A percentile compares a stretch with the other conserved stretches of the same genome.
Conservation (phyloP, 2,888 invertebrate genomes). For the Philonicus albiceps region DNA sequence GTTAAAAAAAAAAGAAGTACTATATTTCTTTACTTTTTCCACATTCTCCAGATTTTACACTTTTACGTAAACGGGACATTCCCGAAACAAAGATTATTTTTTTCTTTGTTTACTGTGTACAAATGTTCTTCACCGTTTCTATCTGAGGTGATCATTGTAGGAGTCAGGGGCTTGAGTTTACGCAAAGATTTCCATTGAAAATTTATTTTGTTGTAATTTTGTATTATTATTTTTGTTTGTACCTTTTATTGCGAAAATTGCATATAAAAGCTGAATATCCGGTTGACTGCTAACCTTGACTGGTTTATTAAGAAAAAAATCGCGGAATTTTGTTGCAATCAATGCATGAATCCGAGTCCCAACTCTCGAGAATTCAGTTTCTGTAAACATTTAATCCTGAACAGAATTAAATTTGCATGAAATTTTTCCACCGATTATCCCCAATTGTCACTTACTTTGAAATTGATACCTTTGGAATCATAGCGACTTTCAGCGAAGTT, state of each 20-base stretch:
- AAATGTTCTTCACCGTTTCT: not conserved
- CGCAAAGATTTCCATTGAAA: not conserved
- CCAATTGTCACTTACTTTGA: too few species aligned
- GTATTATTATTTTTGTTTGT: not conserved
- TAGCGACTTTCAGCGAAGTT: too few species aligned
- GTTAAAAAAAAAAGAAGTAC: slow-evolving; percentile 13
- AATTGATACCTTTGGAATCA: too few species aligned
- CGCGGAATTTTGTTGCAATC: too few species aligned
- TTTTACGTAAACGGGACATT: not conserved
- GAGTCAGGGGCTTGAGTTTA: not conserved
- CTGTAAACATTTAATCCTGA: too few species aligned
- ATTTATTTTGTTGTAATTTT: not conserved
- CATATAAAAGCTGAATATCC: not conserved
- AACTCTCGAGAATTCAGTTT: too few species aligned
- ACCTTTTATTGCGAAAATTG: not conserved
- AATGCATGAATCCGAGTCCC: too few species aligned
- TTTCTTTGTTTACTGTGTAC: not conserved
- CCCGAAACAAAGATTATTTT: not conserved
- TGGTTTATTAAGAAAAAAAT: not conserved
- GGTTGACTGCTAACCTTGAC: not conserved
- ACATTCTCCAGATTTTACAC: slow-evolving; percentile 15
- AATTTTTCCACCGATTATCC: too few species aligned
- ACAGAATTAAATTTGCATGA: too few species aligned
- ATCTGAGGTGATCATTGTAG: not conserved
- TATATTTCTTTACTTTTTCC: slow-evolving; percentile 29